phyloP scores from a whole-genome alignment of 2,888 invertebrate species.

The Erannis defoliaria region DNA sequence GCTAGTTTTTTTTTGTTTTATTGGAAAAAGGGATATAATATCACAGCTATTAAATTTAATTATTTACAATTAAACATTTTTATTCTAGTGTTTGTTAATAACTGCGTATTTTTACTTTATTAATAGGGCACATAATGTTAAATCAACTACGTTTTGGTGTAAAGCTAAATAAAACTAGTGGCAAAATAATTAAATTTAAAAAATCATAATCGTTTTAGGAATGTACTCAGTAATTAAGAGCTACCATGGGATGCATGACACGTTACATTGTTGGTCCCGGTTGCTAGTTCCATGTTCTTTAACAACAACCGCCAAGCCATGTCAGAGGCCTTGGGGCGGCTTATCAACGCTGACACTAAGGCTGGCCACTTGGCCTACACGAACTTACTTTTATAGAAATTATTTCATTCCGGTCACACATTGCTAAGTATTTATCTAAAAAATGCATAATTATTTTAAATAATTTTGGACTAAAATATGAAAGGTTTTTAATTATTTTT shows the following conservation, averaged over 20 bases:
- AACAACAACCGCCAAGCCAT: too few relatives aligned
- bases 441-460: conserved; percentile 51
- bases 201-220: conserved; percentile 48
- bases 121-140: conserved; percentile 63
- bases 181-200: conserved; percentile 67
- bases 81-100: conserved; percentile 55
- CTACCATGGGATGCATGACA: too few relatives aligned
- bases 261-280: too few relatives aligned
- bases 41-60: conserved; percentile 81
- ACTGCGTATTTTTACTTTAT: conserved; percentile 49
- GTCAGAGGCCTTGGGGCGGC: too few relatives aligned
- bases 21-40: conserved; percentile 69
- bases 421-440: conserved; percentile 35
- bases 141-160: conserved; percentile 81
- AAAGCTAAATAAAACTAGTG: conserved; percentile 82
- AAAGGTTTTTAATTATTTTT: neutral
- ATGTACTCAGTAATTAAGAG: conserved; percentile 44
- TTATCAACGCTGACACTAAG: too few relatives aligned
- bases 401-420: conserved; percentile 31
- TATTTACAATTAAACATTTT: conserved; percentile 51
- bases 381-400: too few relatives aligned
- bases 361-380: too few relatives aligned
- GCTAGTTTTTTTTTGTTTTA: conserved; percentile 57
- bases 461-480: neutral
- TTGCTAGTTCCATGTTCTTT: too few relatives aligned